Evolutionary conservation across 2,113 vertebrate genomes (phyloP).

Genomic region (Smithornis capensis): DNA sequence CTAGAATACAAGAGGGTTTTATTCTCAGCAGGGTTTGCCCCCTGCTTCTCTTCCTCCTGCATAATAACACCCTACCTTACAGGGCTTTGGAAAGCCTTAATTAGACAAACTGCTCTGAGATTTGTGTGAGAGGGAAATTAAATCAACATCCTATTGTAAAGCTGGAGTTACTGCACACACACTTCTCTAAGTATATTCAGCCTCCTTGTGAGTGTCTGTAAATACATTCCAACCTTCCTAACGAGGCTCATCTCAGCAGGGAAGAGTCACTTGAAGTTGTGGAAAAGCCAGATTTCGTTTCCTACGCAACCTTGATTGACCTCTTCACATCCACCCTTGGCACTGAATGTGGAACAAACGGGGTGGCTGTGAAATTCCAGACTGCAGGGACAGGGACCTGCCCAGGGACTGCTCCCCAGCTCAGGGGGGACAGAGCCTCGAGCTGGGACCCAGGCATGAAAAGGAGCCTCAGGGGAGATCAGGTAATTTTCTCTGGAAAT

Average conservation of each 20-base stretch:
- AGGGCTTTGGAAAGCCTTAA: conserved; percentile 22
- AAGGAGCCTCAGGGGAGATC: not conserved
- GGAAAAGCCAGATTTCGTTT: conserved; percentile 7
- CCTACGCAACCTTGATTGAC: not conserved
- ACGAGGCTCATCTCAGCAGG: not conserved
- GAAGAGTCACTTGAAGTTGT: not conserved
- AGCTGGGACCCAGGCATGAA: not conserved
- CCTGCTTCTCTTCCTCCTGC: conserved; percentile 8
- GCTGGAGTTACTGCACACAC: not conserved
- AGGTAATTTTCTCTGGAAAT: not conserved
- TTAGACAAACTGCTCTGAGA: conserved; percentile 37
- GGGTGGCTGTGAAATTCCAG: not conserved
- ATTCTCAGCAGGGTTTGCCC: not conserved
- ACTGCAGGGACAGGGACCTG: not conserved
- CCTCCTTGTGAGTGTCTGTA: not conserved
- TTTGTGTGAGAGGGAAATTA: conserved; percentile 29
- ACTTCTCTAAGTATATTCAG: not conserved
- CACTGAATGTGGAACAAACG: not conserved
- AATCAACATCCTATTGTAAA: conserved; percentile 32
- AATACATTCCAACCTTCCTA: not conserved
- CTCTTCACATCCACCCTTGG: not conserved
- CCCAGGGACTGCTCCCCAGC: not conserved
- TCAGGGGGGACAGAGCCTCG: not conserved
- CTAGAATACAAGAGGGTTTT: not conserved
- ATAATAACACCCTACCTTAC: not conserved